A percentile compares a stretch with the other conserved stretches of the same genome.
phyloP scores from a whole-genome alignment of 2,113 vertebrate species.

The Sinosuthora webbiana region DNA sequence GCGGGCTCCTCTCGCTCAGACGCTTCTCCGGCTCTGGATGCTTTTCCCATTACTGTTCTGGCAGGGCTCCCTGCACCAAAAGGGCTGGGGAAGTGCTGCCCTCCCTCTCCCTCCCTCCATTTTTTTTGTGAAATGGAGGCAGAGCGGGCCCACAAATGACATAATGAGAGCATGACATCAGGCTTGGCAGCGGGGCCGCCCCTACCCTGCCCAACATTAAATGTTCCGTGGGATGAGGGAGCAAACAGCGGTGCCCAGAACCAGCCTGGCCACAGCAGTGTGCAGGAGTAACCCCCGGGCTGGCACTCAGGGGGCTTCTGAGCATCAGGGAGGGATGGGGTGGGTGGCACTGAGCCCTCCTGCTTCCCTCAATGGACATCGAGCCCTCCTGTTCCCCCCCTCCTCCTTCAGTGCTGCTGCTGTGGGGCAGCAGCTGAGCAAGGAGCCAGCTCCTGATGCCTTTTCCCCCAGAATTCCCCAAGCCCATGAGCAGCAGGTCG shows the following conservation, averaged over 20 bases:
- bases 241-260: background rate
- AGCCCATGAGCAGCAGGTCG: rapidly evolving
- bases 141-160: slow-evolving; percentile 51
- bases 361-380: background rate
- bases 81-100: slow-evolving; percentile 31
- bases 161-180: slow-evolving; percentile 70
- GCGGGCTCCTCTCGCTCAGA: background rate
- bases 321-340: background rate
- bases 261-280: background rate
- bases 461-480: rapidly evolving
- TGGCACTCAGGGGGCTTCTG: background rate
- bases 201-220: background rate
- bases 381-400: background rate
- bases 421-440: background rate
- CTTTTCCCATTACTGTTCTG: slow-evolving; percentile 61
- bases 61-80: slow-evolving; percentile 4
- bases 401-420: background rate
- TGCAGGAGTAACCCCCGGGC: background rate
- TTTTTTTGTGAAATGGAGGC: slow-evolving; percentile 21
- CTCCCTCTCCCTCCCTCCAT: background rate
- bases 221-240: background rate
- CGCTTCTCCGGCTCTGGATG: background rate
- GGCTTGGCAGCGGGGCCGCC: slow-evolving; percentile 25
- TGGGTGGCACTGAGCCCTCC: background rate
- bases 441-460: rapidly evolving